Percentiles rank a stretch among this genome's conserved stretches.
These are phyloP conservation scores for Crotalus helleri DNA, from an alignment of 2,113 vertebrate species.

Conservation along the genomic window DNA sequence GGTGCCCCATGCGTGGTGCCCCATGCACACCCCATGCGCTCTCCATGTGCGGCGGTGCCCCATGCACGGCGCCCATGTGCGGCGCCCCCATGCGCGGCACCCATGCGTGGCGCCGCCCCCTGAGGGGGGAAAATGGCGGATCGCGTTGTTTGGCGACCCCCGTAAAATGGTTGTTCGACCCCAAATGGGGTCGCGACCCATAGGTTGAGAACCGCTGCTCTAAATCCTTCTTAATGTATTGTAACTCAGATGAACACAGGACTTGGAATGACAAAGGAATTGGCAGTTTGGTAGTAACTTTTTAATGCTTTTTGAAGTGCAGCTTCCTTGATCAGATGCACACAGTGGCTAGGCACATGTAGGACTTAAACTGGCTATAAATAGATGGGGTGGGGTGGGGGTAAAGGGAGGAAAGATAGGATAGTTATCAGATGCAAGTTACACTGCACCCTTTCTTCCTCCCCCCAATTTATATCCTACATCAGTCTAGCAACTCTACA, in stretches of 20 bases:
- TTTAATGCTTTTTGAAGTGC: not conserved
- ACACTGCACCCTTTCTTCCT: not conserved
- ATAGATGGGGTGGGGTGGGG: not conserved
- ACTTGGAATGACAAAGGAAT: not conserved
- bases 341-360: not conserved
- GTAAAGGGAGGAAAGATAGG: not conserved
- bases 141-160: no score
- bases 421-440: not conserved
- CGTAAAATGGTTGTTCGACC: no score
- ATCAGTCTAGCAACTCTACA: not conserved
- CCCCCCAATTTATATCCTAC: not conserved
- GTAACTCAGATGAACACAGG: not conserved
- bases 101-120: no score
- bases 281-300: not conserved
- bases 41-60: no score
- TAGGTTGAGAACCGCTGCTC: no score
- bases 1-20: no score
- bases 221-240: not conserved
- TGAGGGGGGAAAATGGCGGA: no score
- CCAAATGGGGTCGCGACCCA: no score
- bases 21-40: no score
- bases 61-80: no score
- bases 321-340: not conserved
- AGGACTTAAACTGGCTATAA: not conserved
- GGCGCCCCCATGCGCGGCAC: no score